phyloP scores from a whole-genome alignment of 2,113 vertebrate genomes.

The Grantiella picta region DNA sequence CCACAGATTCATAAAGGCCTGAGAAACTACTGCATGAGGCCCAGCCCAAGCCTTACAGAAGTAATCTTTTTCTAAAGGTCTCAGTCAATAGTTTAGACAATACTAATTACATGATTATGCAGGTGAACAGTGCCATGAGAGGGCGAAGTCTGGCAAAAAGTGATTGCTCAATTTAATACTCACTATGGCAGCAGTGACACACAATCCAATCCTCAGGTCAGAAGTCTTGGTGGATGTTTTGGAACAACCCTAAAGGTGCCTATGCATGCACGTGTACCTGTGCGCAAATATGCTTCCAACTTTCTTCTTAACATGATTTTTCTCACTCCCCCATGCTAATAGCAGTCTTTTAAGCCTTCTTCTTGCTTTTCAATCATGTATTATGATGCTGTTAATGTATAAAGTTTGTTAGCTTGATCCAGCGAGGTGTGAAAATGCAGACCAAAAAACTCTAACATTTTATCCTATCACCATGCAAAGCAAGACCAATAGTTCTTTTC shows the following conservation, averaged over 20 bases:
- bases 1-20: background rate
- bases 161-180: background rate
- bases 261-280: fast-evolving
- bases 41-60: background rate
- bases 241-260: background rate
- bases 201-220: background rate
- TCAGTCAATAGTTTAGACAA: background rate
- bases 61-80: background rate
- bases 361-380: background rate
- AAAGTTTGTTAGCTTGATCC: background rate
- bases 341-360: background rate
- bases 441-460: background rate
- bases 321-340: background rate
- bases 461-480: background rate
- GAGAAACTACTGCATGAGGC: background rate
- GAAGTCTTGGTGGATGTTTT: background rate
- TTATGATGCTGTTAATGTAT: background rate
- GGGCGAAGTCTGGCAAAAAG: background rate
- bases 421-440: background rate
- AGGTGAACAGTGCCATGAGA: background rate
- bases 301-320: background rate
- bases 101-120: background rate
- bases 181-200: background rate
- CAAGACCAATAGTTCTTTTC: background rate
- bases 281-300: background rate